Evolutionary conservation across 2,888 invertebrate species (phyloP), one percentile per base, ranked within the genome.

Genomic region (Masnerella sp.): DNA sequence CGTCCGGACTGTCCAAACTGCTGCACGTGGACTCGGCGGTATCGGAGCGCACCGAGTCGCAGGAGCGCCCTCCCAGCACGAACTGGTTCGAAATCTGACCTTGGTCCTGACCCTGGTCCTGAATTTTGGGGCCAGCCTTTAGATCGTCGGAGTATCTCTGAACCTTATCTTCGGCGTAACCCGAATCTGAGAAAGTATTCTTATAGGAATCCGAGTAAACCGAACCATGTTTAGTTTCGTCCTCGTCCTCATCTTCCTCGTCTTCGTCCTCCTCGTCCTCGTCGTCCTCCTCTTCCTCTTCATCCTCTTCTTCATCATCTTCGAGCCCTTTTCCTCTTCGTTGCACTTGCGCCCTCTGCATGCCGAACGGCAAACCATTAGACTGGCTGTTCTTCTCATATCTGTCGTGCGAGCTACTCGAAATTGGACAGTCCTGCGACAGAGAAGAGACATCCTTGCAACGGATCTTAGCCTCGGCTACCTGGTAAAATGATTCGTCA

Each of bases 41-140:
- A 80, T 91, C 91, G 34, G 91, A 90, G 36, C 90, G 88, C 61
- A 89, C 90, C 61, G 90, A 90, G 82, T 91, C 90, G 83, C 90
- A 90, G 54, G 90, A 88, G 8, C 76, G 76, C 5, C 76, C 71
- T n/a, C 49, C 45, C 22, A 71, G 68, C 22, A 74, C 73, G 47
- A 78, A 75, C 36, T 71, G 62, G 47, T 77, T 72, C 36, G 72
- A 62, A 45, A 54, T 54, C 38, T 71, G 67, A 15, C 28, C 54
- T 43, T 59, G 47, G 30, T 34, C 32, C 14, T 51, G 34, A 2
- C 42, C 62, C 22, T 54, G 54, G n/a, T n/a, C n/a, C n/a, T n/a
- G n/a, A n/a, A n/a, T n/a, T 34, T 58, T 52, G n/a, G 52, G n/a
- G 7, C 36, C 49, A 5, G 45, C 20, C 42, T 54, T 52, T 18